Conservation (phyloP, 2,113 vertebrate genomes). For the Mormyrus iriodes region DNA sequence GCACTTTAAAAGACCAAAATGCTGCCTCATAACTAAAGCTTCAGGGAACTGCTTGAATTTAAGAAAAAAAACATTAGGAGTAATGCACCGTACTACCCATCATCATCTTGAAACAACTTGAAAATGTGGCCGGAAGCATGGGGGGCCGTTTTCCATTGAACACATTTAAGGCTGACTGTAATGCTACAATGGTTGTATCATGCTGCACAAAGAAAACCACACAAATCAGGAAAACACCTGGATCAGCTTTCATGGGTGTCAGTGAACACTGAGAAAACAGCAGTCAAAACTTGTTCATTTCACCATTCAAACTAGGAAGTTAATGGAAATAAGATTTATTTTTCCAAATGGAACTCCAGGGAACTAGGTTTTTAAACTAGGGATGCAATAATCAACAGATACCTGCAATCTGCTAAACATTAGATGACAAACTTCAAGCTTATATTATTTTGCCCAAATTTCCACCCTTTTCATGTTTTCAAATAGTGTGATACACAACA, state of each 20-base stretch:
- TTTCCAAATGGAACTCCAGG: neutral
- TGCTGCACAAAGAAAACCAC: slow-evolving; percentile 63
- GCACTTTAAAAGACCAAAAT: neutral
- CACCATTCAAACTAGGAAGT: neutral
- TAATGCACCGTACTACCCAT: slow-evolving; percentile 63
- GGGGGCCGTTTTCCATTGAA: slow-evolving; percentile 81
- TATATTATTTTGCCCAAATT: too few species aligned
- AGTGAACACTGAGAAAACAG: neutral
- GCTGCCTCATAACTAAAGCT: neutral
- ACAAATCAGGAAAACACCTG: neutral
- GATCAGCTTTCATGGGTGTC: neutral
- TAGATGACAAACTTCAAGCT: too few species aligned
- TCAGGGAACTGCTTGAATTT: neutral
- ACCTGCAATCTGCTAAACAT: too few species aligned
- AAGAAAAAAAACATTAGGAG: neutral
- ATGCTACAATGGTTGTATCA: slow-evolving; percentile 82
- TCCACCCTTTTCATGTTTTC: too few species aligned
- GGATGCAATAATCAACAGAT: neutral
- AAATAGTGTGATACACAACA: too few species aligned
- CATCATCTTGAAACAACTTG: slow-evolving; percentile 76
- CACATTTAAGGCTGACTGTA: slow-evolving; percentile 80
- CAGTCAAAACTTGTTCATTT: neutral
- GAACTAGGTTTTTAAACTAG: neutral
- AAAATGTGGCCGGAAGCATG: slow-evolving; percentile 87
- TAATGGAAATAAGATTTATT: neutral